Percentiles rank a stretch among this genome's conserved stretches.
These are phyloP conservation scores for Sibirionetta formosa DNA, from an alignment of 2,797 vertebrate genomes.

Conservation along the genomic window DNA sequence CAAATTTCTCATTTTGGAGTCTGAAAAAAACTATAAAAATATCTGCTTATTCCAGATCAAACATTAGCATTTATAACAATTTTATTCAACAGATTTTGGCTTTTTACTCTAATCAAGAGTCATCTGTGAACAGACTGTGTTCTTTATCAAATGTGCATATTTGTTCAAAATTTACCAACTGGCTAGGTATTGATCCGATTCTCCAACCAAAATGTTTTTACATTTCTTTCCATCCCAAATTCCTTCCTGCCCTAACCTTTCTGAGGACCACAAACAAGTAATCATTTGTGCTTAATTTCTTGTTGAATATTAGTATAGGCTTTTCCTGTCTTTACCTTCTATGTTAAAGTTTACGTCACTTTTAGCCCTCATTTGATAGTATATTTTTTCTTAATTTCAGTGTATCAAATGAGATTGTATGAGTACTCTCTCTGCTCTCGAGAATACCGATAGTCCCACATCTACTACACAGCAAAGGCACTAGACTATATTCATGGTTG, in stretches of 20 bases:
- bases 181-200: conserved; percentile 34
- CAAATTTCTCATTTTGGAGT: not conserved
- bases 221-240: not conserved
- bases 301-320: not conserved
- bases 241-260: not conserved
- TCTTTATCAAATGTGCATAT: conserved; percentile 22
- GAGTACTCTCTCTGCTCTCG: not conserved
- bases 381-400: not conserved
- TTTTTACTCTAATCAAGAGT: conserved; percentile 33
- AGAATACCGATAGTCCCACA: not conserved
- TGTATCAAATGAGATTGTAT: not conserved
- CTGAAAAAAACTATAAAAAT: not conserved
- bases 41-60: not conserved
- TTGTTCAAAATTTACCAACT: conserved; percentile 64
- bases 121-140: conserved; percentile 45
- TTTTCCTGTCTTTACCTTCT: not conserved
- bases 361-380: not conserved
- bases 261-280: not conserved
- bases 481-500: not conserved
- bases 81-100: conserved; percentile 32
- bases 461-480: not conserved
- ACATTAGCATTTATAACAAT: not conserved
- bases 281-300: not conserved
- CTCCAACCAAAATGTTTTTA: conserved; percentile 48
- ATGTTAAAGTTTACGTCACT: not conserved